Evolutionary conservation across 2,888 invertebrate species (phyloP), one percentile per base, ranked within the genome.

Genomic region (Eurytoma adleriae): DNA sequence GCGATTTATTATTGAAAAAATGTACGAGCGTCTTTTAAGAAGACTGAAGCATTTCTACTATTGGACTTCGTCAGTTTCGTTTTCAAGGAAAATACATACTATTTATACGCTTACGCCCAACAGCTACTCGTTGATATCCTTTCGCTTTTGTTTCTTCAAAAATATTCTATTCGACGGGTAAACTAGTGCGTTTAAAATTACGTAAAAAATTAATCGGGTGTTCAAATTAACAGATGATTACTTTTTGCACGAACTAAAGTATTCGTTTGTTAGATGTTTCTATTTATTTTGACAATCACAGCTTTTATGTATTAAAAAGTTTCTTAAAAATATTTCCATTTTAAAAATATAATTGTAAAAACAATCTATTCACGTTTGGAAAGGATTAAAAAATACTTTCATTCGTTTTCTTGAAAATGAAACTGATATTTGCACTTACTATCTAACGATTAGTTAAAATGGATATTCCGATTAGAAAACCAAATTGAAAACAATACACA

Each of bases 401-500:
- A 20, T 50, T 73, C 10, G 20, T 54, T 18, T n/a, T 67, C 62
- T 75, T 81, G 81, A 81, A 78, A 81, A 78, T 68, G 78, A 81
- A 78, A 81, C 78, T 78, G 67, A 81, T 71, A 70, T 64, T 68
- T 68, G 52, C 72, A 78, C 72, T 76, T 79, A 81, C 18, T 52
- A 68, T 68, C 78, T 81, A 79, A 72, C 57, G 16, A 61, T 79
- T 83, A 71, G 61, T 56, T 81, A 24, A 48, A 59, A 64, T 66
- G 14, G 59, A 64, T 27, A 3, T 76, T 73, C 66, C 61, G 61
- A 76, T 78, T 76, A 80, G 71, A 83, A 83, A 83, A 83, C 61
- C 16, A 52, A 18, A 81, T 81, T 79, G 77, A 81, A 77, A 77
- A 77, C 74, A 82, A 79, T 77, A 68, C 54, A 54, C 20, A 66